phyloP scores from a whole-genome alignment of 1,140 invertebrate genomes.

The Condylostylus longicornis region DNA sequence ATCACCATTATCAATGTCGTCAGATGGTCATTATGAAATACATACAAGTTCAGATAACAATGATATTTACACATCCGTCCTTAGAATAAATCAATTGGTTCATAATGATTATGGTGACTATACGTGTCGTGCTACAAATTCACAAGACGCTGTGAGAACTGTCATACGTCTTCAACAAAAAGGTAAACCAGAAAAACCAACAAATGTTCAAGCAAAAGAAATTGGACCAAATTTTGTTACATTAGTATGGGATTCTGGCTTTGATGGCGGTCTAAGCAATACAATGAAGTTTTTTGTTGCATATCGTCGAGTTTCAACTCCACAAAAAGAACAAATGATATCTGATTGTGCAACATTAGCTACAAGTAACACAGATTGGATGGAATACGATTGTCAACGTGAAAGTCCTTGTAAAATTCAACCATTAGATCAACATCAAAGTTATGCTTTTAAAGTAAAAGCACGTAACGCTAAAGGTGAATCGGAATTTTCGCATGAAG shows the following conservation, averaged over 20 bases:
- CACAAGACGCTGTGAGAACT: constrained; percentile 55
- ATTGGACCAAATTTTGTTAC: constrained; percentile 61
- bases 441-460: constrained; percentile 71
- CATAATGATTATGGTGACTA: constrained; percentile 79
- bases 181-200: constrained; percentile 69
- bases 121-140: constrained; percentile 68
- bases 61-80: constrained; percentile 67
- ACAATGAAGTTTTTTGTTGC: constrained; percentile 76
- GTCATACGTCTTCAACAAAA: constrained; percentile 68
- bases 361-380: constrained; percentile 47
- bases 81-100: constrained; percentile 60
- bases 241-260: constrained; percentile 70
- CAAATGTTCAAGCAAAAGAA: constrained; percentile 47
- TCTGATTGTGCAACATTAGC: constrained; percentile 45
- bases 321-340: constrained; percentile 40
- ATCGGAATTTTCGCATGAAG: constrained; percentile 70
- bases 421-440: constrained; percentile 64
- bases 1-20: constrained; percentile 53
- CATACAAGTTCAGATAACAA: constrained; percentile 63
- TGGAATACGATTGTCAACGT: constrained; percentile 66
- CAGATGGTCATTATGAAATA: constrained; percentile 74
- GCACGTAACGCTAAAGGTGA: constrained; percentile 70
- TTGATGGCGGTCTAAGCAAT: constrained; percentile 70
- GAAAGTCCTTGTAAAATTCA: constrained; percentile 78
- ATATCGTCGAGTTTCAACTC: constrained; percentile 46